Evolutionary conservation across 2,797 vertebrate species (phyloP), one percentile per base, ranked within the genome.

Genomic region (Neostethus bicornis): DNA sequence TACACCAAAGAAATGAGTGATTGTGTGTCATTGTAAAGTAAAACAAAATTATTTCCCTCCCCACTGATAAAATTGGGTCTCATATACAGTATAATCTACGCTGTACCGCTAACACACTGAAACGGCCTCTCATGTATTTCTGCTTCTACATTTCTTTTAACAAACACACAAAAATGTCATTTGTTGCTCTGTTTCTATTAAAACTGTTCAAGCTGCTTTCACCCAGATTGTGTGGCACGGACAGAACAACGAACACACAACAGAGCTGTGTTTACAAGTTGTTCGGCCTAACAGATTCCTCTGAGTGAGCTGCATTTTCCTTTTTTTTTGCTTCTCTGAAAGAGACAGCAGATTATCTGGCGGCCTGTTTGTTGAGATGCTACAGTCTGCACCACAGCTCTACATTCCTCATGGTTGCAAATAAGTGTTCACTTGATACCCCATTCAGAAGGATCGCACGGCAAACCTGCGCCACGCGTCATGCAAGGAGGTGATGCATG

Each of bases 371-470:
- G 71, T 70, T 7, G 2, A 67, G 70, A 59, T 35, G 32, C 68
- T 68, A 70, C 72, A 70, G 77, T 67, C 74, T 66, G 54, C 83
- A 84, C 81, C 54, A 35, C 67, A 49, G 77, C 42, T 77, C 65
- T 65, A 85, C 78, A 86, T 89, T 89, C 83, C 83, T 73, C 66
- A 65, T 62, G 71, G 77, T 55, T 71, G 49, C 73, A 66, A 77
- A 51, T 70, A 73, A 81, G 72, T 78, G 79, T 79, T 85, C 84
- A 76, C 81, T 80, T 62, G 54, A 83, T 67, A 80, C 51, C 56
- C 39, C 52, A 70, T 80, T 81, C 71, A 77, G 75, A 85, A 51
- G 63, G 48, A 57, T 51, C 43, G 29, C 62, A 37, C 7, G 7
- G 58, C 58, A 44, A 76, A 76, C 80, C 75, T 85, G 82, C 24